Evolutionary conservation across 2,888 invertebrate species (phyloP).

Genomic region (Thelaira solivaga): DNA sequence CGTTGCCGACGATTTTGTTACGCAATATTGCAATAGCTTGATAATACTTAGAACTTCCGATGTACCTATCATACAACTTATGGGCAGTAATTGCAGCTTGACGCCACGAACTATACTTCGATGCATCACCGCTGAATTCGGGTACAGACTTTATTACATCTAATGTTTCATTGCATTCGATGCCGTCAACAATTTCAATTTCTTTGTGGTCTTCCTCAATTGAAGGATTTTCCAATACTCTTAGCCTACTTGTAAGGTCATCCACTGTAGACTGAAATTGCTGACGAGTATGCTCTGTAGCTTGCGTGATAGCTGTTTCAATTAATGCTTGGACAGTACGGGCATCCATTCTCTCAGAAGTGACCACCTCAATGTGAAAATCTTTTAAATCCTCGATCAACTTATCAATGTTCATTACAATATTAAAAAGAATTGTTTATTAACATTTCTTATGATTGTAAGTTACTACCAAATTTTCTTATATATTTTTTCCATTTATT

Average conservation of each 20-base stretch:
- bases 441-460: too few relatives aligned
- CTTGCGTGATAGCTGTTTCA: too few relatives aligned
- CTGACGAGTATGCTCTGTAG: too few relatives aligned
- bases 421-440: too few relatives aligned
- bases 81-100: conserved; percentile 47
- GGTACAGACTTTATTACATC: background rate
- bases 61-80: too few relatives aligned
- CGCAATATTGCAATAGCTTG: conserved; percentile 45
- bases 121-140: background rate
- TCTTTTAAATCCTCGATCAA: too few relatives aligned
- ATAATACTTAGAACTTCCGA: conserved; percentile 49
- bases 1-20: conserved; percentile 36
- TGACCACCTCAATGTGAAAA: too few relatives aligned
- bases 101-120: conserved; percentile 15
- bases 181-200: background rate
- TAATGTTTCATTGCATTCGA: conserved; percentile 1
- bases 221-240: background rate
- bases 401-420: too few relatives aligned
- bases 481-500: too few relatives aligned
- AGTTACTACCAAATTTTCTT: too few relatives aligned
- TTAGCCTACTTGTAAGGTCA: background rate
- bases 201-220: background rate
- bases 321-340: too few relatives aligned
- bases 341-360: too few relatives aligned
- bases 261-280: background rate